Evolutionary conservation across 2,888 invertebrate genomes (phyloP), one percentile per base, ranked within the genome.

Genomic region (Bimastos eiseni): DNA sequence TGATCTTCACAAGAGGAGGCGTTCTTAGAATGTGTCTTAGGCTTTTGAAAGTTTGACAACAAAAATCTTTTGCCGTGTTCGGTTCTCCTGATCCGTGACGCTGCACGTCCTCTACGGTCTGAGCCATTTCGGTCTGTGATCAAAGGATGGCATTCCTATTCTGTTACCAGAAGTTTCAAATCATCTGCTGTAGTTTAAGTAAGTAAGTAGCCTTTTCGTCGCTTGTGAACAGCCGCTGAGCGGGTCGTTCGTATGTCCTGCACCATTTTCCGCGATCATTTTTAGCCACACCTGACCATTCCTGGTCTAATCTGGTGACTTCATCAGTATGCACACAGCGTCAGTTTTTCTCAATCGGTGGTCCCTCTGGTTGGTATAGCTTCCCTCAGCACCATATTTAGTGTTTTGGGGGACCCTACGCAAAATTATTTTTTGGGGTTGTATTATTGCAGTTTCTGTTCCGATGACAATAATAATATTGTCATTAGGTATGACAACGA

Each of bases 141-240:
- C n/a, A n/a, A n/a, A n/a, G 70, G n/a, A 70, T 70, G 70, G 70
- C 70, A 70, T 70, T 70, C 70, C 70, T 70, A n/a, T 70, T 70
- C 70, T n/a, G 30, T 70, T n/a, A 70, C n/a, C 70, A n/a, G 70
- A 30, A 70, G 30, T 70, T 70, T 70, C 30, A n/a, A 30, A 70
- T 49, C 30, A 13, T n/a, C 30, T n/a, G 70, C n/a, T 70, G n/a
- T 70, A n/a, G 24, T 55, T 55, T 30, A n/a, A n/a, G n/a, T n/a
- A n/a, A n/a, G n/a, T n/a, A n/a, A n/a, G n/a, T n/a, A n/a, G n/a
- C n/a, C n/a, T n/a, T n/a, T n/a, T n/a, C n/a, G n/a, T n/a, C 55
- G 30, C 70, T n/a, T 70, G 30, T n/a, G n/a, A 70, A n/a, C 70
- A 70, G 13, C 70, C n/a, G n/a, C n/a, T 30, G 70, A 70, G 11